Evolutionary conservation across 2,797 vertebrate genomes (phyloP), one percentile per base, ranked within the genome.

Genomic region (Lerista edwardsae): DNA sequence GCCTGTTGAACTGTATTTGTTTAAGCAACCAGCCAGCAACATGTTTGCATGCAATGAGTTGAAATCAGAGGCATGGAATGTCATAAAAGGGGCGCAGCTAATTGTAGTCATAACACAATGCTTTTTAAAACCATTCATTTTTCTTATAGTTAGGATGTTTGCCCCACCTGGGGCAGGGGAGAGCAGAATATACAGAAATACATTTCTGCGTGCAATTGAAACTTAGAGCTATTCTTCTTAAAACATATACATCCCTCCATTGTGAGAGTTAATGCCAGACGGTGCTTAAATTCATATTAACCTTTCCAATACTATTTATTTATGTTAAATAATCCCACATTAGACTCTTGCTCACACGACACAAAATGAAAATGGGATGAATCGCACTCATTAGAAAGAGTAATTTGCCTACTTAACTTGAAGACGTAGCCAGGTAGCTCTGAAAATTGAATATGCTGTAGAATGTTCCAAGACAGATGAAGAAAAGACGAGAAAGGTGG

Each of bases 141-240:
- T 87, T 55, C 67, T 93, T 86, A 81, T 91, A 94, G 93, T 92
- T 15, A 84, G 94, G 89, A 86, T 83, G 77, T 87, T 91, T 92
- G 75, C 88, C 87, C 82, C 84, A 91, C 75, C 39, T 36, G 47
- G 36, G 8, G 9, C 21, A 11, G 89, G 89, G 90, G 91, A 86
- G 14, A 67, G 84, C 74, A 51, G 88, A 36, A 75, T n/a, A n/a
- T n/a, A 21, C 59, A 83, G 73, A 90, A 91, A 88, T 81, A 68
- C 0, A 71, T 91, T 92, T 93, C 82, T 71, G 0, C 64, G 62
- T 82, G 88, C 88, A 62, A 93, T 92, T 86, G 80, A 79, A 86
- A 93, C 41, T 61, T 34, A 79, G 88, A 79, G 89, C 55, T 84
- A 87, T 77, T 88, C 83, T 89, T 82, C 83, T 89, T 82, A 86